Evolutionary conservation across 2,888 invertebrate genomes (phyloP).

Genomic region (Tetheella fluctuosa): DNA sequence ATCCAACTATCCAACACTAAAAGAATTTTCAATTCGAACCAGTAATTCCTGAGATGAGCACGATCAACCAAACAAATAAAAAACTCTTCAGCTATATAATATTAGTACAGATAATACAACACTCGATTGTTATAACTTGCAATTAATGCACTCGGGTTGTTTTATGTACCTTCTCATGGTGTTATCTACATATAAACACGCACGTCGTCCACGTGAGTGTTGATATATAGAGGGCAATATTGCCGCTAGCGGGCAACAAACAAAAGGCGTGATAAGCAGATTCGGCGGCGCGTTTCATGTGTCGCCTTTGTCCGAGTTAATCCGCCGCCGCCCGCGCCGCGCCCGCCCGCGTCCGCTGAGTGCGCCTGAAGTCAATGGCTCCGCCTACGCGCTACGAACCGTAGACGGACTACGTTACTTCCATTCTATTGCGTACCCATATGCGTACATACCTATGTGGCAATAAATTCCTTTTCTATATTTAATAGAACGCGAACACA

Average conservation of each 20-base stretch:
- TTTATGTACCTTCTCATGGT: constrained; percentile 31
- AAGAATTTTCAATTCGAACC: too few species aligned
- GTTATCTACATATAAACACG: constrained; percentile 53
- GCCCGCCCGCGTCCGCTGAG: constrained; percentile 31
- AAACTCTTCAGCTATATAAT: too few species aligned
- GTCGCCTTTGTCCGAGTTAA: constrained; percentile 75
- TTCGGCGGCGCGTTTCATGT: constrained; percentile 79
- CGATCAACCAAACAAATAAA: too few species aligned
- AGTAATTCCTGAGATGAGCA: too few species aligned
- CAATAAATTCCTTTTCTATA: background rate
- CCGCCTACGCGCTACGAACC: constrained; percentile 50
- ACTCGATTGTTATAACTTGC: constrained; percentile 10
- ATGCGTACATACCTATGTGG: background rate
- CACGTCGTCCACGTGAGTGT: constrained; percentile 56
- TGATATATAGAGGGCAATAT: constrained; percentile 77
- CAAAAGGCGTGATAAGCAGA: constrained; percentile 79
- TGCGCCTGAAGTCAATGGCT: constrained; percentile 25
- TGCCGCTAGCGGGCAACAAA: constrained; percentile 66
- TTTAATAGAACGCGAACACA: background rate
- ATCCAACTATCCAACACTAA: too few species aligned
- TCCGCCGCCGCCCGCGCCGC: constrained; percentile 59
- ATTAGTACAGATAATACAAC: too few species aligned
- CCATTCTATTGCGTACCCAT: background rate
- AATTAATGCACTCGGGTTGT: constrained; percentile 25
- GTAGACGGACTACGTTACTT: constrained; percentile 25